Base-by-base conservation (phyloP, 2,113 vertebrate genomes). In the Argyrosomus japonicus region DNA sequence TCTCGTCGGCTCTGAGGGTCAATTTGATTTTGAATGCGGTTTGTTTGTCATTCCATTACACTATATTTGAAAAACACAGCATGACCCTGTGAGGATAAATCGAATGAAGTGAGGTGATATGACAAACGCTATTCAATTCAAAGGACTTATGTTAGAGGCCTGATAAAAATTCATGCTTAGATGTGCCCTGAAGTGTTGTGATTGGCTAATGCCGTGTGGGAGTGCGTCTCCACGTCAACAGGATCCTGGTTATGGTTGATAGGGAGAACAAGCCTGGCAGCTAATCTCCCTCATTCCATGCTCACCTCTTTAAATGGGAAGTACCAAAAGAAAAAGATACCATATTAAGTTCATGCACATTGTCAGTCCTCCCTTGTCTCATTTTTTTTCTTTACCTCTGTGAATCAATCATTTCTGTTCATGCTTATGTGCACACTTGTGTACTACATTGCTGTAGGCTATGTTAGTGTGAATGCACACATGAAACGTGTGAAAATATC, bases 181-280 rank as follows among this genome's bases (percentile, higher is more conserved):
- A 83, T 82, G 63, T 80, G 27, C 64, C 81, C 65, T 80, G 27
- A 65, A 85, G 84, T 81, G 81, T 53, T 72, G 47, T 76, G 76
- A 85, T 85, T 85, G 79, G 82, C 32, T 73, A 84, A 90, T 83
- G 51, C 48, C 23, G 32, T 64, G 87, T 85, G 78, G 87, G 84
- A 83, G 87, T 87, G 81, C 27, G 51, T 88, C 76, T 88, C 56
- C 12, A 84, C 47, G n/a, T 88, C 79, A 79, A 75, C 79, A 73
- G 68, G 64, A 83, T 89, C 54, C 84, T 87, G 89, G 79, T 77
- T 77, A 82, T 21, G 67, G 57, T 77, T 85, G 87, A 90, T 87
- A 90, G 85, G 40, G 67, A 70, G 65, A 91, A 88, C 58, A 83
- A 84, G 75, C 80, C 73, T 82, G 77, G 53, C 74, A 84, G 81